These are phyloP conservation scores for Atherinomorus stipes DNA, from an alignment of 2,113 vertebrate genomes.

Conservation along the genomic window DNA sequence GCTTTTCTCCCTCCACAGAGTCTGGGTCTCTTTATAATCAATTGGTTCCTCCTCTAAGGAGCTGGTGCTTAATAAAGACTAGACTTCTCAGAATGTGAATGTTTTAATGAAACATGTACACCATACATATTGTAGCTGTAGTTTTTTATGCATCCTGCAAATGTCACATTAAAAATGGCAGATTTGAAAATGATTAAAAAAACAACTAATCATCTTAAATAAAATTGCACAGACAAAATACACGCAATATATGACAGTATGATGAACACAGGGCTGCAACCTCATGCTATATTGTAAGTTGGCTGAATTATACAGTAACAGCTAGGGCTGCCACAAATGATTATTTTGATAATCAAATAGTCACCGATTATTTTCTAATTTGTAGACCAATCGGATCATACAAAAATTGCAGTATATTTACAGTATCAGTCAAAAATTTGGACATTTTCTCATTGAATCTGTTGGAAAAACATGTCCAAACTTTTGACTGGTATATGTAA, in stretches of 20 bases:
- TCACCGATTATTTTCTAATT: too few species aligned
- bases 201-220: not conserved
- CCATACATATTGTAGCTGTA: not conserved
- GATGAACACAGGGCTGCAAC: not conserved
- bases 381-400: too few species aligned
- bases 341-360: too few species aligned
- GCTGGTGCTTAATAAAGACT: conserved; percentile 34
- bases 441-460: too few species aligned
- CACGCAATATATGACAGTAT: not conserved
- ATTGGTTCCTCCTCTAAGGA: conserved; percentile 61
- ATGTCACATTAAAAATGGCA: too few species aligned
- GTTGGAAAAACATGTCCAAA: too few species aligned
- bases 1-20: conserved; percentile 51
- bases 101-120: not conserved
- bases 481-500: too few species aligned
- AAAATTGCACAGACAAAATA: not conserved
- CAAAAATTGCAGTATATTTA: too few species aligned
- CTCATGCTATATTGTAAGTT: not conserved
- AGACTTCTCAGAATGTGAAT: conserved; percentile 5
- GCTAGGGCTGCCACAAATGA: too few species aligned
- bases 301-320: not conserved
- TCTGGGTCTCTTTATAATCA: conserved; percentile 66
- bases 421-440: too few species aligned
- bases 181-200: not conserved
- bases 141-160: not conserved